phyloP scores from a whole-genome alignment of 1,140 invertebrate genomes.

The Penaeus japonicus region DNA sequence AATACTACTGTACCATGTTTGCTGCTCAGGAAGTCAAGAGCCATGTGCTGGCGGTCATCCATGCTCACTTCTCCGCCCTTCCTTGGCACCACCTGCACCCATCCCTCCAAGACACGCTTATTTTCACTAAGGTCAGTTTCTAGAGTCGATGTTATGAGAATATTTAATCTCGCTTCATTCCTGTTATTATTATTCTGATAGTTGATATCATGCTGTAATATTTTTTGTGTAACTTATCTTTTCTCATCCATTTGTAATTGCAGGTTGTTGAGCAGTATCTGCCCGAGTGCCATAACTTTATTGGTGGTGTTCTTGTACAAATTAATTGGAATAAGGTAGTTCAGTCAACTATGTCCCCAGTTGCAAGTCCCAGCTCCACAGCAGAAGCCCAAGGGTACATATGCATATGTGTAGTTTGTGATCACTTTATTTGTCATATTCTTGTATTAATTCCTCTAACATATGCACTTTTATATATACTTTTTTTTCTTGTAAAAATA shows the following conservation, averaged over 20 bases:
- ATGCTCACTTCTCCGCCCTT: slow-evolving; percentile 73
- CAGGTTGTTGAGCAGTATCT: slow-evolving; percentile 73
- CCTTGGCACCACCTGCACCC: slow-evolving; percentile 80
- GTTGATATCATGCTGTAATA: neutral
- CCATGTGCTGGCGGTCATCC: slow-evolving; percentile 74
- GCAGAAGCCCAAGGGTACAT: neutral
- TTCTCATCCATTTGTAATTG: slow-evolving; percentile 26
- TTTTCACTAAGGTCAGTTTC: slow-evolving; percentile 72
- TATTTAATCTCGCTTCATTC: neutral
- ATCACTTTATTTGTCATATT: too few relatives aligned
- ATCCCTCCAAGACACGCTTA: slow-evolving; percentile 73
- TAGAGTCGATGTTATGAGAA: neutral
- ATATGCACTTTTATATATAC: neutral
- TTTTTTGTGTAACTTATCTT: slow-evolving; percentile 8
- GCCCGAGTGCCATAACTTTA: slow-evolving; percentile 76
- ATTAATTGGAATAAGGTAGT: slow-evolving; percentile 70
- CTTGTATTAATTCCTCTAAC: too few relatives aligned
- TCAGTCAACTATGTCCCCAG: slow-evolving; percentile 44
- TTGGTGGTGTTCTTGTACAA: slow-evolving; percentile 75
- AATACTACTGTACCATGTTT: slow-evolving; percentile 77
- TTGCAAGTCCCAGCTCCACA: slow-evolving; percentile 61
- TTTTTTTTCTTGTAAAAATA: neutral
- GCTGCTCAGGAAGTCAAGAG: slow-evolving; percentile 74
- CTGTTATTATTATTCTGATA: too few relatives aligned
- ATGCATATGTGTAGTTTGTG: neutral